phyloP scores from a whole-genome alignment of 1,140 invertebrate species.

The Apocrypta bakeri region DNA sequence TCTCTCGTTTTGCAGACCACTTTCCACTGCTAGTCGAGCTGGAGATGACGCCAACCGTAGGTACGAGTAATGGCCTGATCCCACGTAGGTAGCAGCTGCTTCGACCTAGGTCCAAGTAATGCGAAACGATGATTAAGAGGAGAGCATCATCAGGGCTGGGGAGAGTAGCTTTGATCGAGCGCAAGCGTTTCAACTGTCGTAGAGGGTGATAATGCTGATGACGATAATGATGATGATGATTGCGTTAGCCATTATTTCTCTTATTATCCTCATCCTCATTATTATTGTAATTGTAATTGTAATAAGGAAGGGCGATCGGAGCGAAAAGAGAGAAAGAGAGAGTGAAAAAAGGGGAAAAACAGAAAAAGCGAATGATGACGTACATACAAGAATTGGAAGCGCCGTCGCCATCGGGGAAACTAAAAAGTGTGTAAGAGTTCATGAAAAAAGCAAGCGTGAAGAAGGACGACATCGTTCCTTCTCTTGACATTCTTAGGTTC shows the following conservation, averaged over 20 bases:
- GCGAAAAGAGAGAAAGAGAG: not conserved
- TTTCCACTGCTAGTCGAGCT: slow-evolving; percentile 96
- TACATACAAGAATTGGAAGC: not conserved
- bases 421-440: not conserved
- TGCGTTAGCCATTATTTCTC: not conserved
- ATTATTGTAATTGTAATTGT: slow-evolving; percentile 10
- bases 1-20: slow-evolving; percentile 83
- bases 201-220: slow-evolving; percentile 36
- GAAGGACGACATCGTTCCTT: slow-evolving; percentile 62
- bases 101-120: slow-evolving; percentile 71
- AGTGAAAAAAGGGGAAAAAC: not conserved
- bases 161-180: slow-evolving; percentile 12
- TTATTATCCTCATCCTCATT: not conserved
- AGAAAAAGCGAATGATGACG: not conserved
- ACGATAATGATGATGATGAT: slow-evolving; percentile 32
- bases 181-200: slow-evolving; percentile 27
- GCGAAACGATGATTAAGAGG: slow-evolving; percentile 57
- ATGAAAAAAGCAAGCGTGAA: not conserved
- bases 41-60: slow-evolving; percentile 84
- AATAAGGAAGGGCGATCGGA: not conserved
- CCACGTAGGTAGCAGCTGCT: slow-evolving; percentile 73
- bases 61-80: slow-evolving; percentile 73
- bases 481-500: slow-evolving; percentile 70
- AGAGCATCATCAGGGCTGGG: slow-evolving; percentile 54
- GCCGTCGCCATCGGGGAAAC: not conserved